Base-by-base conservation (phyloP, 2,113 vertebrate species). In the Symphodus melops region DNA sequence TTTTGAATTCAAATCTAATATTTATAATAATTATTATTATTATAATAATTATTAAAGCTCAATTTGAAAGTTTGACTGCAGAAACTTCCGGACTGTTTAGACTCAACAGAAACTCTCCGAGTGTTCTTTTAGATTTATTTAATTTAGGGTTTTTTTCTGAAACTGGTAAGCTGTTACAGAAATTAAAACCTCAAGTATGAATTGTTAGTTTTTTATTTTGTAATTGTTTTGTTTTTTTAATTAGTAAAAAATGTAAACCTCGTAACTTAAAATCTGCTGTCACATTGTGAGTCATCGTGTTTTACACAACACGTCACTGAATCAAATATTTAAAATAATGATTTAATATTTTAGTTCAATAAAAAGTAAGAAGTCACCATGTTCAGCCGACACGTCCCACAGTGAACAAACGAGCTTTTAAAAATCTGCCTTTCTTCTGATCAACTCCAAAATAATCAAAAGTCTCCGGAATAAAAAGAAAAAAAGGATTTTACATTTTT, bases 361-460 rank as follows among this genome's bases (percentile, higher is more conserved):
- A 4, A 48, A 7, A 17, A 75, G 17, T 64, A 2, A 62, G 25
- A 61, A 41, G 28, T 61, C 23, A 21, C 5, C 20, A n/a, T 55
- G 44, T 52, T 53, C 41, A 46, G 49, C 23, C 16, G 25, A 28
- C 51, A 8, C 36, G 42, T 79, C 41, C 52, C 19, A 16, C 17
- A 44, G 28, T 11, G 39, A 4, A 54, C n/a, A 7, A 8, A 51
- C 10, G 5, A 20, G 8, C 20, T 21, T 9, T 1, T 7, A 0
- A 53, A 61, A 46, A 61, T 8, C 0, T 7, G 6, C 33, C 58
- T 13, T 28, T 20, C 17, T 23, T 25, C 49, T 17, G 2, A 13
- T 42, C 59, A 74, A 55, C 8, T 69, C 33, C 39, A 21, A 20
- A 51, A 55, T 25, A 12, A 59, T n/a, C n/a, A n/a, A n/a, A n/a